Evolutionary conservation across 2,888 invertebrate genomes (phyloP).

Genomic region (Nephrotoma flavescens): DNA sequence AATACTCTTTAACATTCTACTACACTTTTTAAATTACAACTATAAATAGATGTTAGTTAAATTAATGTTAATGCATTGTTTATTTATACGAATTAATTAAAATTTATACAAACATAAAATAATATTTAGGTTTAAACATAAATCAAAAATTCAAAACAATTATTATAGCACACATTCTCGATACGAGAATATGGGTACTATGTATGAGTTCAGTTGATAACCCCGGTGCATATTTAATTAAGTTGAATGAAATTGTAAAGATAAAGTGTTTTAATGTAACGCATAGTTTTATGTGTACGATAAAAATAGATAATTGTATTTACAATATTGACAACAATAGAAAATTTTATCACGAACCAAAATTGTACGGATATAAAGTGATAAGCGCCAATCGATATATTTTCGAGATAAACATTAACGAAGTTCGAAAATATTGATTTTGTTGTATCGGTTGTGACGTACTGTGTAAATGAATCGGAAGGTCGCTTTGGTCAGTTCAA

Average conservation of each 20-base stretch:
- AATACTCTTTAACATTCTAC: background rate
- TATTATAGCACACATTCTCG: background rate
- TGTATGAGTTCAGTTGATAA: background rate
- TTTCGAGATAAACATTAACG: background rate
- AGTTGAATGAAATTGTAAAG: background rate
- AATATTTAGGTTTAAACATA: background rate
- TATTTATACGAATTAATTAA: background rate
- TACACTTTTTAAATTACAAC: background rate
- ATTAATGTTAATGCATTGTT: background rate
- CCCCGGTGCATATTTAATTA: background rate
- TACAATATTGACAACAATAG: background rate
- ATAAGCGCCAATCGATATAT: background rate
- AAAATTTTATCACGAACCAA: background rate
- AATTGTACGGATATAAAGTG: background rate
- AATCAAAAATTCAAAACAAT: background rate
- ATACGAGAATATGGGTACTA: background rate
- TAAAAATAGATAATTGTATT: background rate
- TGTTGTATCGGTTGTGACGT: background rate
- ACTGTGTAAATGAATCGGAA: background rate
- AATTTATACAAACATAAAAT: background rate
- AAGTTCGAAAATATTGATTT: background rate
- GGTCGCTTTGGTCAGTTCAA: too few species aligned
- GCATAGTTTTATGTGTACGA: background rate
- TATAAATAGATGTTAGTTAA: background rate
- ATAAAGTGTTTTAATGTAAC: background rate